A percentile compares a stretch with the other conserved stretches of the same genome.
phyloP scores from a whole-genome alignment of 2,113 vertebrate species.

The Vireo altiloquus region DNA sequence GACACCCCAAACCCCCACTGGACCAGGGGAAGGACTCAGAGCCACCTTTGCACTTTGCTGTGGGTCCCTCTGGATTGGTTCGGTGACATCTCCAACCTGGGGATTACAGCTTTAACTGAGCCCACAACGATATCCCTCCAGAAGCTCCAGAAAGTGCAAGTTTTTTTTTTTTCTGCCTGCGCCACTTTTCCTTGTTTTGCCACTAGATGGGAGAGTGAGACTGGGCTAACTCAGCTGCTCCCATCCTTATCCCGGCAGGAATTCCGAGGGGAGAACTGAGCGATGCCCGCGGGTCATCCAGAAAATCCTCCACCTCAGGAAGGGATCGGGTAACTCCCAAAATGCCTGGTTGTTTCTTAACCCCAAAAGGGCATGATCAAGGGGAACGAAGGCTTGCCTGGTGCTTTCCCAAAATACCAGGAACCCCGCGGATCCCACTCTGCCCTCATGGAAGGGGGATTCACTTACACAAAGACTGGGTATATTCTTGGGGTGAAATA shows the following conservation, averaged over 20 bases:
- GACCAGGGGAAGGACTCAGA: accelerated
- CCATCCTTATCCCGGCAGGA: not conserved
- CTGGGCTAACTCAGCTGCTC: not conserved
- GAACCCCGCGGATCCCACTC: accelerated
- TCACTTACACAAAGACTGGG: not conserved
- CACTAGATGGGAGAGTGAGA: constrained; percentile 65
- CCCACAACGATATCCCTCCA: accelerated
- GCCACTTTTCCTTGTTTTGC: constrained; percentile 8
- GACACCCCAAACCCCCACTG: accelerated
- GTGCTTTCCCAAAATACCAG: not conserved
- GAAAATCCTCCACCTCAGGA: not conserved
- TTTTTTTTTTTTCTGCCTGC: not conserved
- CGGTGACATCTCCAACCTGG: not conserved
- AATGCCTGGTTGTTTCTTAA: not conserved
- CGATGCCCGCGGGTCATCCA: not conserved
- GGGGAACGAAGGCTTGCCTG: not conserved
- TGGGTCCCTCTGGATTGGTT: not conserved
- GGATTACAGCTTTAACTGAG: not conserved
- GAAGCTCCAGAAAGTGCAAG: not conserved
- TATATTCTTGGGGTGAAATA: not conserved
- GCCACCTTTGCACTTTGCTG: not conserved
- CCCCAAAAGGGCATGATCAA: accelerated
- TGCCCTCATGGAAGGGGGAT: not conserved
- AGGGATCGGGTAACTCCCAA: not conserved
- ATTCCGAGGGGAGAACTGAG: not conserved